Conservation (phyloP, 37 sponge, comb jelly and placozoan species). For the Sycon ciliatum region DNA sequence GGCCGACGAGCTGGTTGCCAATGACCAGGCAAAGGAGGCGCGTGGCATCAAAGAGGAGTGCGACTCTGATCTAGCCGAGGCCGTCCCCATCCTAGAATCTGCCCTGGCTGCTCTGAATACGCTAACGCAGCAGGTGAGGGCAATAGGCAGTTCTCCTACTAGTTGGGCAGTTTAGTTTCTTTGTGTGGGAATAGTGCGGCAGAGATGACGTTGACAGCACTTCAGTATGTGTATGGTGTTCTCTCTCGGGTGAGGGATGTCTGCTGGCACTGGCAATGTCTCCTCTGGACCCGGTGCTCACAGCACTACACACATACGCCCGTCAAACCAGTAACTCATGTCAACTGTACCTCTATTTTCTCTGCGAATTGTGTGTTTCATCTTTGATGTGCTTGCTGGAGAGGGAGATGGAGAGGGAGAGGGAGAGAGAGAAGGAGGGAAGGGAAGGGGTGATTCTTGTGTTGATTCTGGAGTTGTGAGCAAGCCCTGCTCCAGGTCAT, state of each 20-base stretch:
- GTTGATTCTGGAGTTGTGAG: too few species aligned
- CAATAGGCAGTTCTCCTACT: conserved; percentile 18
- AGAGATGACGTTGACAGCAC: background rate
- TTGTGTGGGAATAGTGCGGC: background rate
- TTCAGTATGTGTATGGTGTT: background rate
- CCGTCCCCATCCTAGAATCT: conserved; percentile 86
- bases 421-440: too few species aligned
- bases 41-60: conserved; percentile 97
- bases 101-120: conserved; percentile 91
- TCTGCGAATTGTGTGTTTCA: too few species aligned
- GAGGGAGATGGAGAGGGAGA: too few species aligned
- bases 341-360: too few species aligned
- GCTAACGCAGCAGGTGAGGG: conserved; percentile 50
- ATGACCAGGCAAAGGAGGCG: conserved; percentile 88
- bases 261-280: background rate
- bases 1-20: conserved; percentile 90
- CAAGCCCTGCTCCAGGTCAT: too few species aligned
- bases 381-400: too few species aligned
- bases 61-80: conserved; percentile 90
- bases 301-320: too few species aligned
- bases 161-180: background rate
- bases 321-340: too few species aligned
- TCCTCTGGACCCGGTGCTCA: too few species aligned
- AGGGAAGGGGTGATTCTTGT: too few species aligned
- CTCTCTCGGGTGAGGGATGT: background rate